Percentiles rank a stretch among this genome's conserved stretches.
Conservation (phyloP, 2,888 invertebrate genomes). For the Saturnia japonica region DNA sequence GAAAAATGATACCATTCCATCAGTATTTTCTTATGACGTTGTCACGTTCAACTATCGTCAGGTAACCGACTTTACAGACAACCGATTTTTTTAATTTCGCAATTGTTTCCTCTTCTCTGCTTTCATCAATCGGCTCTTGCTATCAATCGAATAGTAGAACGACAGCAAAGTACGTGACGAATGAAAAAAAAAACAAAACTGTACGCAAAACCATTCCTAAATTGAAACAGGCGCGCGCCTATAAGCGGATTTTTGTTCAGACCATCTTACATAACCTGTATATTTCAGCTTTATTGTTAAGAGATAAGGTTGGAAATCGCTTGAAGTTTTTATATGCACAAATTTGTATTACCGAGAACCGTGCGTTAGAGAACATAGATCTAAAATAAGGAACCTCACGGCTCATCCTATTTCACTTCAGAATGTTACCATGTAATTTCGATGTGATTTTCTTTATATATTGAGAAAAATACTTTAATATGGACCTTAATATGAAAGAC, state of each 20-base stretch:
- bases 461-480: too few relatives aligned
- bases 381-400: constrained; percentile 58
- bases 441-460: not conserved
- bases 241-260: constrained; percentile 65
- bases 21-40: too few relatives aligned
- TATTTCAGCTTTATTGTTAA: constrained; percentile 23
- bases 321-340: not conserved
- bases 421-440: not conserved
- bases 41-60: too few relatives aligned
- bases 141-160: not conserved
- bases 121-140: not conserved
- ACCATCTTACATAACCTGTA: constrained; percentile 34
- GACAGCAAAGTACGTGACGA: not conserved
- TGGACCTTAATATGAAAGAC: too few relatives aligned
- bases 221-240: constrained; percentile 64
- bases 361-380: constrained; percentile 67
- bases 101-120: not conserved
- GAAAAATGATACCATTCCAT: too few relatives aligned
- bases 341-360: constrained; percentile 42
- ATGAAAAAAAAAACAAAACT: constrained; percentile 35
- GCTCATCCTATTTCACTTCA: constrained; percentile 20
- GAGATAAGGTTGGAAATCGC: constrained; percentile 34
- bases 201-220: constrained; percentile 69
- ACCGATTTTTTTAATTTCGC: not conserved
- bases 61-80: too few relatives aligned